Evolutionary conservation across 1,140 invertebrate genomes (phyloP).

Genomic region (Patella vulgata): DNA sequence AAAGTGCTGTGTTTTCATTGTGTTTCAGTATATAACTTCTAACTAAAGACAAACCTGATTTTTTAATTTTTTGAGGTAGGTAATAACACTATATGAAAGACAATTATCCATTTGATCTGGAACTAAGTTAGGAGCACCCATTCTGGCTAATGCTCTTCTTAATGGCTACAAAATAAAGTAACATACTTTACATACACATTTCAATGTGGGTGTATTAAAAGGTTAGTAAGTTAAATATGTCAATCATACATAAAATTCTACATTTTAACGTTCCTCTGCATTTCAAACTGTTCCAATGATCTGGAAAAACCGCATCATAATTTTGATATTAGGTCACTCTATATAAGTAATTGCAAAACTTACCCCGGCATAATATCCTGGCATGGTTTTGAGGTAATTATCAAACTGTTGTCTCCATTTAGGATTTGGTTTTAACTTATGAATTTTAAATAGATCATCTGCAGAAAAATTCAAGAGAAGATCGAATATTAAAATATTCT

Average conservation of each 20-base stretch:
- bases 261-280: no score
- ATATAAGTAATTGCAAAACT: conserved; percentile 63
- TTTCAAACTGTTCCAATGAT: no score
- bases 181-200: no score
- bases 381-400: conserved; percentile 93
- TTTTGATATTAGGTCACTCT: no score
- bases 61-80: conserved; percentile 94
- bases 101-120: conserved; percentile 93
- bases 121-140: conserved; percentile 86
- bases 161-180: conserved; percentile 75
- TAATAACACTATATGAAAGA: conserved; percentile 91
- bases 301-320: no score
- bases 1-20: not conserved
- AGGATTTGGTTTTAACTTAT: conserved; percentile 78
- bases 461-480: conserved; percentile 30
- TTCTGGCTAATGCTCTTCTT: conserved; percentile 87
- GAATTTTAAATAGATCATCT: conserved; percentile 91
- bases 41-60: conserved; percentile 71
- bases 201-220: not conserved
- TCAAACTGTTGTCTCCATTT: conserved; percentile 76
- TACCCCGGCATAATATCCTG: conserved; percentile 93
- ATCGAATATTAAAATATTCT: no score
- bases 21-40: not conserved
- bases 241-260: no score
- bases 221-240: no score